Evolutionary conservation across 2,113 vertebrate genomes (phyloP).

Genomic region (Erpornis zantholeuca): DNA sequence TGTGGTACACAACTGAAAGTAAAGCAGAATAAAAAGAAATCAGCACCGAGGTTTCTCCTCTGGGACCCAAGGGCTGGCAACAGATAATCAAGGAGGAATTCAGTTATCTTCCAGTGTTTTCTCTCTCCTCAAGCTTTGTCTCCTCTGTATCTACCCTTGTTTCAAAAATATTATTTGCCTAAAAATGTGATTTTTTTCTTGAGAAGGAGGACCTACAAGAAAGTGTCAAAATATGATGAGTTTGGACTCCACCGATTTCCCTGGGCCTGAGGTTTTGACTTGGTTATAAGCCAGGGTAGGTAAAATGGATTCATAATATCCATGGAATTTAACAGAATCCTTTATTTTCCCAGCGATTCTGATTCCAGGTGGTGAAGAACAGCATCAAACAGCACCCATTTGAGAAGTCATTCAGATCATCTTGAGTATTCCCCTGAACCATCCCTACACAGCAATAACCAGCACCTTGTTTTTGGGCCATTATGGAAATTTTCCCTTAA

Average conservation of each 20-base stretch:
- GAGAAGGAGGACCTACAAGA: background rate
- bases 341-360: background rate
- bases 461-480: background rate
- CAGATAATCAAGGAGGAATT: background rate
- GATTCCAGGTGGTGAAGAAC: background rate
- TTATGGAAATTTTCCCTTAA: background rate
- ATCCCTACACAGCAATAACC: background rate
- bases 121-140: background rate
- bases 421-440: background rate
- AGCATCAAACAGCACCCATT: background rate
- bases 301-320: background rate
- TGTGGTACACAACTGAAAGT: background rate
- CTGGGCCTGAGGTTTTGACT: background rate
- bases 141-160: background rate
- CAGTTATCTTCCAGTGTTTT: background rate
- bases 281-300: background rate
- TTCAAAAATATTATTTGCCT: background rate
- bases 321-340: background rate
- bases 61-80: background rate
- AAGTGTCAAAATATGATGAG: accelerated
- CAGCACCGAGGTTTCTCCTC: background rate
- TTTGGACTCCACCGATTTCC: background rate
- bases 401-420: background rate
- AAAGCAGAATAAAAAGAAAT: background rate
- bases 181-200: accelerated